Percentiles rank a stretch among this genome's conserved stretches.
Evolutionary conservation across 2,797 vertebrate genomes (phyloP).

Genomic region (Lepidocolaptes lacrymiger): DNA sequence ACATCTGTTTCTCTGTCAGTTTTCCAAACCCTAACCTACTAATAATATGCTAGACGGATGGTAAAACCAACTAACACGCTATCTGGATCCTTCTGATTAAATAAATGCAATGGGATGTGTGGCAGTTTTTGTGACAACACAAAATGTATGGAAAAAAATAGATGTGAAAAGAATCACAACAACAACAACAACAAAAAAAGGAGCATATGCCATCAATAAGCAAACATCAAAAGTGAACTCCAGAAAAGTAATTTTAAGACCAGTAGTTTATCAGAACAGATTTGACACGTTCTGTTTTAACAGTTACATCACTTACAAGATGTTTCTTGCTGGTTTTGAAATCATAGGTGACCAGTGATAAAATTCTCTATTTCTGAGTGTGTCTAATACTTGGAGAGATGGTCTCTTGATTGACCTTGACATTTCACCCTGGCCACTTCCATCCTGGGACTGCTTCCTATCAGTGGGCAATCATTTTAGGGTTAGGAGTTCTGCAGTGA

Average conservation of each 20-base stretch:
- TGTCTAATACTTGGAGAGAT: background rate
- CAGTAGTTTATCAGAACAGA: background rate
- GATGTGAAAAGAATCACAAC: background rate
- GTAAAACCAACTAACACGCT: constrained; percentile 23
- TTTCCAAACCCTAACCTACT: constrained; percentile 66
- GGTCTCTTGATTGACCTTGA: background rate
- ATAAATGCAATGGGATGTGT: constrained; percentile 30
- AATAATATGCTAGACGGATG: constrained; percentile 61
- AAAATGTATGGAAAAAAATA: constrained; percentile 6
- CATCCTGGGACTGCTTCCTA: background rate
- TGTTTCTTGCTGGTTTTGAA: background rate
- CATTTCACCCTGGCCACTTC: background rate
- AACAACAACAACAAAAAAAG: background rate
- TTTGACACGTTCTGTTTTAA: background rate
- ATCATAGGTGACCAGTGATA: background rate
- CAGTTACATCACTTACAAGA: background rate
- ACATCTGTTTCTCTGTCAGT: constrained; percentile 74
- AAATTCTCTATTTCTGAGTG: background rate
- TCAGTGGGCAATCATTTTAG: background rate
- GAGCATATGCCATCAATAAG: constrained; percentile 28
- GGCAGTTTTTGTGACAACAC: constrained; percentile 51
- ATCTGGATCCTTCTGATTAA: constrained; percentile 40
- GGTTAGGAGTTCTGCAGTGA: background rate
- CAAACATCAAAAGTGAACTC: constrained; percentile 38
- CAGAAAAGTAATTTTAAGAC: background rate